A percentile compares a stretch with the other conserved stretches of the same genome.
Evolutionary conservation across 1,140 invertebrate species (phyloP).

Genomic region (Hyphantria cunea): DNA sequence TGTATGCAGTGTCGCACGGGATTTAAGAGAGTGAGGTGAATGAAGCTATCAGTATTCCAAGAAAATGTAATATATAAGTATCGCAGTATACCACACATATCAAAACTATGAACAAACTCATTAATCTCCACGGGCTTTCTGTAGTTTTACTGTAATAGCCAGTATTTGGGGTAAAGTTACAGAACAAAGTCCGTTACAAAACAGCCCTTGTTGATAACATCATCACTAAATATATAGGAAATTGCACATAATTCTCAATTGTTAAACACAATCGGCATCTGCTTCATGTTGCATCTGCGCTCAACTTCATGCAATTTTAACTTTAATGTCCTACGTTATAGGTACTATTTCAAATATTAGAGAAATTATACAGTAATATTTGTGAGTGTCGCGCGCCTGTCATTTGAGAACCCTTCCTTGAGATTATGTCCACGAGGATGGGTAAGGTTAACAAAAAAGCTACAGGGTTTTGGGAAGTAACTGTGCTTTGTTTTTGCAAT

Average conservation of each 20-base stretch:
- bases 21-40: no score
- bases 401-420: constrained; percentile 67
- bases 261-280: constrained; percentile 41
- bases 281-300: constrained; percentile 37
- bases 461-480: constrained; percentile 12
- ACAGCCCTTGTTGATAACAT: constrained; percentile 5
- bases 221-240: constrained; percentile 38
- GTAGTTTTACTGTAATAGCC: no score
- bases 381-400: constrained; percentile 57
- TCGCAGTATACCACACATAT: no score
- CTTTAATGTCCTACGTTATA: neutral
- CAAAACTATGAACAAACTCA: no score
- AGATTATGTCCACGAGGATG: constrained; percentile 49
- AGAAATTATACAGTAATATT: constrained; percentile 40
- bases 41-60: no score
- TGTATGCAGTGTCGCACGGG: no score
- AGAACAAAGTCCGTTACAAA: no score
- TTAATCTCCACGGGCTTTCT: no score
- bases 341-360: no score
- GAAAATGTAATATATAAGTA: no score
- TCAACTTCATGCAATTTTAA: neutral
- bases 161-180: no score
- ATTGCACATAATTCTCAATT: constrained; percentile 45
- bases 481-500: constrained; percentile 20
- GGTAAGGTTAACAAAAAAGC: constrained; percentile 45